Conservation (phyloP, 2,113 vertebrate genomes). For the Thalassarche chlororhynchos region DNA sequence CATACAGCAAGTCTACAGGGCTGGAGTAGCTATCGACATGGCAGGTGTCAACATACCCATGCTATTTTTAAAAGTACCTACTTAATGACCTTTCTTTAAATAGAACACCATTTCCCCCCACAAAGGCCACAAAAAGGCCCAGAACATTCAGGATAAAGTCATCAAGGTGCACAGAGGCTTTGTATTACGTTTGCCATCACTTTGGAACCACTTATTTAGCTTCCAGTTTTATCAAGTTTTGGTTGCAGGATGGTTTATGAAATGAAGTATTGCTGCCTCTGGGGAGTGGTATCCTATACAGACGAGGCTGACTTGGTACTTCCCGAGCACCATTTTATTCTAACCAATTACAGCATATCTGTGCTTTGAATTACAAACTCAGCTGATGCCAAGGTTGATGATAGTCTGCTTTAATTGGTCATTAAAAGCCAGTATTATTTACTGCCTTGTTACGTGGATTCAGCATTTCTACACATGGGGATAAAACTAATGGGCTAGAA, state of each 20-base stretch:
- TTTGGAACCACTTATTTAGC: neutral
- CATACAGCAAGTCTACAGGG: neutral
- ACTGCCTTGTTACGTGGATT: conserved; percentile 39
- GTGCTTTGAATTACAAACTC: neutral
- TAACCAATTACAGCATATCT: neutral
- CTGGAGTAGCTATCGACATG: accelerated
- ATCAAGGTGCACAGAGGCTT: neutral
- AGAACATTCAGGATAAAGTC: neutral
- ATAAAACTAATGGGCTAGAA: conserved; percentile 55
- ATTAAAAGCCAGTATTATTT: conserved; percentile 50
- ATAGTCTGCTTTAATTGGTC: conserved; percentile 23
- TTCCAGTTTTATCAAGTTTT: neutral
- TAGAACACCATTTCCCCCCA: neutral
- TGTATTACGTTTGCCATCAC: neutral
- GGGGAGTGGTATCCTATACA: neutral
- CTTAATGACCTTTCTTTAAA: neutral
- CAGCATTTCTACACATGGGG: conserved; percentile 31
- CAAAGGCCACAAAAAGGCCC: neutral
- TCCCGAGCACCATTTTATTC: neutral
- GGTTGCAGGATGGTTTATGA: neutral
- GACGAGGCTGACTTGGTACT: neutral
- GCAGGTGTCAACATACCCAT: accelerated
- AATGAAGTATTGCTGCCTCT: neutral
- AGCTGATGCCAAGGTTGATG: neutral
- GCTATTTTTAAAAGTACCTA: neutral